Evolutionary conservation across 2,113 vertebrate species (phyloP).

Genomic region (Oriolus oriolus): DNA sequence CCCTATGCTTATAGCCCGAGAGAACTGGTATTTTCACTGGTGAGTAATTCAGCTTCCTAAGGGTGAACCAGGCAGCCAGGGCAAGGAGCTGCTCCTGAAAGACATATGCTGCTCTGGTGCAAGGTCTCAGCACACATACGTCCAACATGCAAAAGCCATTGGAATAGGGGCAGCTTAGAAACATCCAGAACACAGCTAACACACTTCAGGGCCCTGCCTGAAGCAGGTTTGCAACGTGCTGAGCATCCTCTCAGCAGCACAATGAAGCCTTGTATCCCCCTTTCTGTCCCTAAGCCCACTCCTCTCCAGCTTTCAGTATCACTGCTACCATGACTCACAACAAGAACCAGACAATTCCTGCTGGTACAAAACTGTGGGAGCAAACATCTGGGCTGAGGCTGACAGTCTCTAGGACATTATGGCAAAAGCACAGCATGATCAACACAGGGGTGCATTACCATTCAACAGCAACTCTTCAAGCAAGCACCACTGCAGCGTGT

Average conservation of each 20-base stretch:
- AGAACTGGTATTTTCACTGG: background rate
- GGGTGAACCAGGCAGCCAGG: background rate
- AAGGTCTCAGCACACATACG: background rate
- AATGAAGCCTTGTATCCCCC: accelerated
- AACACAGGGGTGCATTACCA: accelerated
- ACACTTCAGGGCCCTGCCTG: background rate
- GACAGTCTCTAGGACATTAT: background rate
- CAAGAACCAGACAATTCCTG: background rate
- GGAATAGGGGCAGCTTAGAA: background rate
- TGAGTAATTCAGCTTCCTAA: background rate
- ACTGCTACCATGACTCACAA: background rate
- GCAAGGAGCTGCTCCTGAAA: background rate
- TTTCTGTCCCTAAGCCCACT: background rate
- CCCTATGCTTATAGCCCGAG: background rate
- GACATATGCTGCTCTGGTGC: background rate
- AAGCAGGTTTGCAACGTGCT: background rate
- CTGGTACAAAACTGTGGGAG: background rate
- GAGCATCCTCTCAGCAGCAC: background rate
- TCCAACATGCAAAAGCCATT: background rate
- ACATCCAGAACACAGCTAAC: background rate
- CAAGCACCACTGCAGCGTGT: background rate
- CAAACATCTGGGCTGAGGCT: background rate
- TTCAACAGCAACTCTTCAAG: background rate
- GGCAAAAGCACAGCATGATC: background rate
- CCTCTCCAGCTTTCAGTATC: background rate